Base-by-base conservation (phyloP, 2,113 vertebrate genomes). In the Syrrhaptes paradoxus region DNA sequence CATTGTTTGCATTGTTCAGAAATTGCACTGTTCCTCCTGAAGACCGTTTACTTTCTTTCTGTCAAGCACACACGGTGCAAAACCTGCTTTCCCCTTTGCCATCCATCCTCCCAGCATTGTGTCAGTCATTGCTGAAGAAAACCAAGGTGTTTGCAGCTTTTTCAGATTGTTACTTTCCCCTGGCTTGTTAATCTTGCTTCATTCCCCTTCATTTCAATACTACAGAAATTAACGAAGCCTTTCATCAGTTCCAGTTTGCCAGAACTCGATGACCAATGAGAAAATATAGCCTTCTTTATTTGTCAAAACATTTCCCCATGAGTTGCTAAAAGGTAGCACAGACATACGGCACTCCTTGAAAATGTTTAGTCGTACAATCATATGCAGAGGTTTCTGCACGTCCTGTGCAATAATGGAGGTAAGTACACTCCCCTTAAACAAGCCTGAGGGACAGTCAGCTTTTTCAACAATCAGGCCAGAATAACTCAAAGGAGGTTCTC, bases 261-360 rank as follows among this genome's bases (percentile, higher is more conserved):
- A 17, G 15, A 65, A n/a, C 85, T 74, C 0, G 0, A 22, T 1
- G 28, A 81, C 24, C 8, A 7, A 9, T 58, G 41, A 77, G 26
- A 57, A 88, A 73, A 73, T 10, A 10, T 14, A 61, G 14, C 28
- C 29, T 20, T 31, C 29, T 79, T 73, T 80, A n/a, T 59, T 62
- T 82, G 18, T 36, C 51, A 25, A 58, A 93, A 71, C 9, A 16
- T 65, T 83, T 75, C 11, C 4, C 18, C 17, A 31, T 26, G 48
- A 59, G 43, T 13, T 75, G 10, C 26, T 65, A 5, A 67, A 46
- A 4, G 48, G 43, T 43, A 80, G 12, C 18, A 91, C 12, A 43
- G 55, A 90, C 7, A 6, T 14, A 45, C 14, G 6, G 3, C 6
- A 32, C 12, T 11, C 41, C 29, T n/a, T 67, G 29, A 63, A 83